phyloP scores from a whole-genome alignment of 1,140 invertebrate species.

The Temnothorax nylanderi region DNA sequence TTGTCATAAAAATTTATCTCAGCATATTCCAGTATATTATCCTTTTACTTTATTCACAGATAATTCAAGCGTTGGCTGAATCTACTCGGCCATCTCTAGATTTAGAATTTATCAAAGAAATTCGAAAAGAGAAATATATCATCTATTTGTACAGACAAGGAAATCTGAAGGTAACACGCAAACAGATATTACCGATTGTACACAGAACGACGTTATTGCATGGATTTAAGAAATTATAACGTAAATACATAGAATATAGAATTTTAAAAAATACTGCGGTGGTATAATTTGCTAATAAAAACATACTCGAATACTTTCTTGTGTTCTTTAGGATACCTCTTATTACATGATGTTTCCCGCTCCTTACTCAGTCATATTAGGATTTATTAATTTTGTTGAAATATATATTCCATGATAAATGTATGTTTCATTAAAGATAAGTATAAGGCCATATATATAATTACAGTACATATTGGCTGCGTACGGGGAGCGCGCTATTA shows the following conservation, averaged over 20 bases:
- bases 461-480: not conserved
- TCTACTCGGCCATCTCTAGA: conserved; percentile 75
- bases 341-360: not conserved
- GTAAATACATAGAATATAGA: not conserved
- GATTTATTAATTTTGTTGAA: not conserved
- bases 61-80: conserved; percentile 75
- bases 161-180: conserved; percentile 87
- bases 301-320: not conserved
- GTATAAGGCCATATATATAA: not conserved
- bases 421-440: not conserved
- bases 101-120: conserved; percentile 75
- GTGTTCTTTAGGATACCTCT: not conserved
- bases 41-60: conserved; percentile 60
- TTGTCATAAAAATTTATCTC: conserved; percentile 5
- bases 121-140: conserved; percentile 66
- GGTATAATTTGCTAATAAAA: not conserved
- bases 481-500: too few relatives aligned
- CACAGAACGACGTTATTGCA: conserved; percentile 70
- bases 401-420: not conserved
- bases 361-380: not conserved
- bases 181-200: conserved; percentile 88
- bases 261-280: not conserved
- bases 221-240: not conserved
- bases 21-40: not conserved
- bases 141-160: conserved; percentile 84